Percentiles rank a stretch among this genome's conserved stretches.
Conservation (phyloP, 2,113 vertebrate species). For the Abramis brama region DNA sequence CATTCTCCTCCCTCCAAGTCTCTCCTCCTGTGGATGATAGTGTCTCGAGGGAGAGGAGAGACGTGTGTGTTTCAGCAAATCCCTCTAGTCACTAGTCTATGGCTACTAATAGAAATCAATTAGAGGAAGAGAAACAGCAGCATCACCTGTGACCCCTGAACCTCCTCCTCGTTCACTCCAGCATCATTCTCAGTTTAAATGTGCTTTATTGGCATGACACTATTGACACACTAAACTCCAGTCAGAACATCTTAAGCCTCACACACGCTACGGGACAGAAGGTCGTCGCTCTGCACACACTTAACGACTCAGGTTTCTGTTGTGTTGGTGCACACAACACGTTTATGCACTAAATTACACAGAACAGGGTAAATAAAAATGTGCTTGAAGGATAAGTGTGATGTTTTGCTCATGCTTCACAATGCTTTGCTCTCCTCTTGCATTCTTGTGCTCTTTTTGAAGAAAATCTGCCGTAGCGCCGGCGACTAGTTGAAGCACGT, state of each 20-base stretch:
- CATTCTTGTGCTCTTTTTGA: not conserved
- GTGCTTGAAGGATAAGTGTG: not conserved
- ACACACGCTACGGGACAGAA: conserved; percentile 31
- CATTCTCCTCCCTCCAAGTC: not conserved
- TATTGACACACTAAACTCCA: not conserved
- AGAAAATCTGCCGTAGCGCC: not conserved
- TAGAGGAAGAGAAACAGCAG: conserved; percentile 52
- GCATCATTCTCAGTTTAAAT: not conserved
- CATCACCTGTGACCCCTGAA: conserved; percentile 50
- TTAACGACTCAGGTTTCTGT: not conserved
- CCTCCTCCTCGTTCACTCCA: not conserved
- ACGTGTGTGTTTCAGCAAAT: conserved; percentile 46
- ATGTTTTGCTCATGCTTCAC: not conserved
- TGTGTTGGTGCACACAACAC: not conserved
- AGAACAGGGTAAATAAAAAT: not conserved
- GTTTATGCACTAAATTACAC: not conserved
- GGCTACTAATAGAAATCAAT: conserved; percentile 54
- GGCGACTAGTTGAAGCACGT: not conserved
- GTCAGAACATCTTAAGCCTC: not conserved
- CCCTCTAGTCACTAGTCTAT: conserved; percentile 44
- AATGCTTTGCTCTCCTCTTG: not conserved
- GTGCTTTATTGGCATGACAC: not conserved
- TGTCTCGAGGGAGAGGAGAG: not conserved
- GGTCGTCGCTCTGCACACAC: not conserved
- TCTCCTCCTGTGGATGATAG: not conserved